phyloP scores from a whole-genome alignment of 2,797 vertebrate species.

The Myiotriccus ornatus region DNA sequence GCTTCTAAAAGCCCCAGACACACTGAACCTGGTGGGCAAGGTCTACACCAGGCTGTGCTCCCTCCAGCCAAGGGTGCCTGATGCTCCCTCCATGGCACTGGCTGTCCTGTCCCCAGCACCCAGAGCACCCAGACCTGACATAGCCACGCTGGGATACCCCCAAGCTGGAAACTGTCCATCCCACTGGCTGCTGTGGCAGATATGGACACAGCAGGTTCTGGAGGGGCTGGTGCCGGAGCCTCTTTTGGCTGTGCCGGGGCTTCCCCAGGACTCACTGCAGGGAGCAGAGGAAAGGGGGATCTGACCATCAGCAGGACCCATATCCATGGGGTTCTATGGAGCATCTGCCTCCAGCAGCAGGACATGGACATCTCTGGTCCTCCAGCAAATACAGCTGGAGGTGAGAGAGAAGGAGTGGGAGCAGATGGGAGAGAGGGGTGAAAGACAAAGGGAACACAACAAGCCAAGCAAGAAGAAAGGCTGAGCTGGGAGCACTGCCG shows the following conservation, averaged over 20 bases:
- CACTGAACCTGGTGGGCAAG: fast-evolving
- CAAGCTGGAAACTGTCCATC: fast-evolving
- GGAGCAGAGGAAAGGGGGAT: background rate
- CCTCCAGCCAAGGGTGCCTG: background rate
- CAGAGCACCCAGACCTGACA: fast-evolving
- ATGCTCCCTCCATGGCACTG: background rate
- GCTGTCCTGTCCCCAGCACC: background rate
- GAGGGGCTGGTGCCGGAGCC: background rate
- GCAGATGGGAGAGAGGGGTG: background rate
- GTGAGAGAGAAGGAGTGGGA: background rate
- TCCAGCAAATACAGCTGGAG: background rate
- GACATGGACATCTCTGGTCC: background rate
- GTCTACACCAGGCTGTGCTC: fast-evolving
- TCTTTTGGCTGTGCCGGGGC: background rate
- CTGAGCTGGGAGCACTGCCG: fast-evolving
- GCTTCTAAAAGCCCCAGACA: background rate
- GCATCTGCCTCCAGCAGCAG: background rate
- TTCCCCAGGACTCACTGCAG: background rate
- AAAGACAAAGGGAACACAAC: background rate
- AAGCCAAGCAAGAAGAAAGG: fast-evolving
- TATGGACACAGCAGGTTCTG: background rate
- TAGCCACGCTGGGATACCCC: background rate
- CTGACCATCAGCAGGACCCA: background rate
- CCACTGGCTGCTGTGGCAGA: fast-evolving
- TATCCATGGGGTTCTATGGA: background rate